Evolutionary conservation across 2,888 invertebrate genomes (phyloP), one percentile per base, ranked within the genome.

Genomic region (Drosophila antonietae): DNA sequence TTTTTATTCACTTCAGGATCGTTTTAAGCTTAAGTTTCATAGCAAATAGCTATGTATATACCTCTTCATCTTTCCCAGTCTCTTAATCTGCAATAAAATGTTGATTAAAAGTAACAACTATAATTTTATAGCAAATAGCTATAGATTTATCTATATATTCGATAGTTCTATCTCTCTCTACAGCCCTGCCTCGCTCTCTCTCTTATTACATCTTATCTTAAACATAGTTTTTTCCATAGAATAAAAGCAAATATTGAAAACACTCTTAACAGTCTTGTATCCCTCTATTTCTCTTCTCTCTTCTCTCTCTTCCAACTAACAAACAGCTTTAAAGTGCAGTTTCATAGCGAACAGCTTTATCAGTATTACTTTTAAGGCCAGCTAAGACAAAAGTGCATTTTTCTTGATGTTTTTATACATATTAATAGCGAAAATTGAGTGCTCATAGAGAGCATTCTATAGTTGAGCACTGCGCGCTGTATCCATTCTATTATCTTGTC

Each of bases 401-500:
- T 35, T 9, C 9, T 31, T 14, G 35, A 41, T 18, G 28, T 51
- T 55, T 39, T 55, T 52, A 53, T 60, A 18, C 58, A 64, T 52
- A 62, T 75, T 52, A 75, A 75, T 80, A 51, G 57, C 18, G 28
- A 51, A 58, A 57, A 61, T 58, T 61, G 66, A 73, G 62, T 65
- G 79, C 67, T 41, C 56, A 67, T 68, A 62, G 67, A 77, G 81
- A 63, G 81, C 61, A 68, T 81, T 65, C 62, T 39, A 43, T 57
- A 77, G 73, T 59, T 76, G 64, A 41, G 41, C 49, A 72, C 62
- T 51, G 47, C 1, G 20, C 31, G 55, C 39, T 73, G 71, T 57
- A 66, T 43, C 68, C 69, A 65, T 80, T 73, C 70, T 83, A 79
- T 88, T 80, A 86, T 83, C 80, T 73, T 83, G 89, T 87, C 89